These are phyloP conservation scores for Folsomia candida DNA, from an alignment of 2,888 invertebrate genomes.

Conservation along the genomic window DNA sequence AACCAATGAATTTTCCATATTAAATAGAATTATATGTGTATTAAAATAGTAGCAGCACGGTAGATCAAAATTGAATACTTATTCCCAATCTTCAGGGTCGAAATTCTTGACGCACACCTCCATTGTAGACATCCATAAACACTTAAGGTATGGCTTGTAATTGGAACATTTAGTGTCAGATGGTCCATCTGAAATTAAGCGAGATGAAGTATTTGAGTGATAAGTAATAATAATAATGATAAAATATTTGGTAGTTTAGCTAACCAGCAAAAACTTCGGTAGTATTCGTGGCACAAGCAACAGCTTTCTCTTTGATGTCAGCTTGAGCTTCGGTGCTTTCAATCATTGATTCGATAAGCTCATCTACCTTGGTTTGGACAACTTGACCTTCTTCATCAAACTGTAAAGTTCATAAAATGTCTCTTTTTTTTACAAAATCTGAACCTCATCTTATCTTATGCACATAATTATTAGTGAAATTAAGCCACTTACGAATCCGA, in stretches of 20 bases:
- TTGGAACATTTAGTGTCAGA: slow-evolving; percentile 21
- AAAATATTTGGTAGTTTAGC: no score
- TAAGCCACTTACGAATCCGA: slow-evolving; percentile 18
- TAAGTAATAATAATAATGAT: no score
- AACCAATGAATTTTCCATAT: no score
- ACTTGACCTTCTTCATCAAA: slow-evolving; percentile 12
- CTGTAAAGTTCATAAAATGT: background rate
- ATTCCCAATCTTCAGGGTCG: slow-evolving; percentile 6
- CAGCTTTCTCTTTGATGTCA: slow-evolving; percentile 10
- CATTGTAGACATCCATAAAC: slow-evolving; percentile 3
- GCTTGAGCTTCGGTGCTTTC: slow-evolving; percentile 14
- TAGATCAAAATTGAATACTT: background rate
- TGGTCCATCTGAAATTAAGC: background rate
- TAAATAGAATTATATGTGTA: no score
- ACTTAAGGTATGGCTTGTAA: slow-evolving; percentile 23
- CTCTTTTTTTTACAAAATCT: background rate
- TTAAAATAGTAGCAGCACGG: no score
- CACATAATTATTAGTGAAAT: no score
- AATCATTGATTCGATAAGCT: slow-evolving; percentile 12
- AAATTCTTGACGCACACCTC: slow-evolving; percentile 7
- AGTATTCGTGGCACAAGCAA: slow-evolving; percentile 10
- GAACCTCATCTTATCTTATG: background rate
- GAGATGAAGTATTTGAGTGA: no score
- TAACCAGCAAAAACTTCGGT: background rate
- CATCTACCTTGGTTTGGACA: slow-evolving; percentile 17